Evolutionary conservation across 2,888 invertebrate species (phyloP).

Genomic region (Temnothorax rugatulus): DNA sequence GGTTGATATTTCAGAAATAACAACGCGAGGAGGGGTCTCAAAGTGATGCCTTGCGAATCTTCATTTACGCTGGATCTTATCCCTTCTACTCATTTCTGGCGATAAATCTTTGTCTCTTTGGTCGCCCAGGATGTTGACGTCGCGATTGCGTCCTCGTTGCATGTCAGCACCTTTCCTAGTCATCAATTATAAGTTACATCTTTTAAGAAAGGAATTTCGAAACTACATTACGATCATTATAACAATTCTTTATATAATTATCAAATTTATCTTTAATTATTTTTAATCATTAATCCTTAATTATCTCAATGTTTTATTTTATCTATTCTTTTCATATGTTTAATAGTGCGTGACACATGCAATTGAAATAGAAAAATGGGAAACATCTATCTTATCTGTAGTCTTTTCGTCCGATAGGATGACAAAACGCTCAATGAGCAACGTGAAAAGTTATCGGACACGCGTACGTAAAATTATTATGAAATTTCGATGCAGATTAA

Average conservation of each 20-base stretch:
- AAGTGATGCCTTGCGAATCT: slow-evolving; percentile 40
- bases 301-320: background rate
- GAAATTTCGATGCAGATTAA: slow-evolving; percentile 52
- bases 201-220: background rate
- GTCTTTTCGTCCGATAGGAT: background rate
- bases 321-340: background rate
- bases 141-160: background rate
- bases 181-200: slow-evolving; percentile 28
- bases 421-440: slow-evolving; percentile 16
- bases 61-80: slow-evolving; percentile 48
- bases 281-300: background rate
- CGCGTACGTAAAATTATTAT: slow-evolving; percentile 56
- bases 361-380: background rate
- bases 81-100: slow-evolving; percentile 45
- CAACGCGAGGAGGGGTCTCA: slow-evolving; percentile 56
- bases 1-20: slow-evolving; percentile 56
- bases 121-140: slow-evolving; percentile 15
- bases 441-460: slow-evolving; percentile 18
- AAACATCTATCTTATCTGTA: background rate
- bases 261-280: background rate
- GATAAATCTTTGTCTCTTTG: slow-evolving; percentile 47
- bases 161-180: slow-evolving; percentile 23
- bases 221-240: background rate
- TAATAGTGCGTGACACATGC: background rate
- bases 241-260: background rate